Base-by-base conservation (phyloP, 2,113 vertebrate genomes). In the Plecturocebus donacophilus region DNA sequence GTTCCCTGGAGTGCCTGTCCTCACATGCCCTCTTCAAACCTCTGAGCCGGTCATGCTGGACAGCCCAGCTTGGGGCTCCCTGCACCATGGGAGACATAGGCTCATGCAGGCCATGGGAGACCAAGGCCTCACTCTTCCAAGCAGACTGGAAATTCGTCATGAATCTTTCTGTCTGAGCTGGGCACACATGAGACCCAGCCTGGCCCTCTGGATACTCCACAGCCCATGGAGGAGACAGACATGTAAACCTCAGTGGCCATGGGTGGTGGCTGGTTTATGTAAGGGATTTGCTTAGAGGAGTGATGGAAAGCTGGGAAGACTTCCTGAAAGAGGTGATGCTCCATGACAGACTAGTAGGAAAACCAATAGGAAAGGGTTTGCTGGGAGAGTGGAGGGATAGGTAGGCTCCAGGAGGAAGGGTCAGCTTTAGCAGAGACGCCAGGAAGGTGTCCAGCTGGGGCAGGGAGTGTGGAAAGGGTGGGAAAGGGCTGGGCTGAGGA, bases 301-400 rank as follows among this genome's bases (percentile, higher is more conserved):
- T 45, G 2, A 1, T 2, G 42, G n/a, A 2, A 40, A 4, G 32
- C 52, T 16, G 5, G 45, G 85, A 54, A 70, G 86, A 11, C 87
- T 87, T 88, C 83, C 73, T 81, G 66, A 45, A 75, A 76, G 85
- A 95, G 71, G 81, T 30, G 77, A 45, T 6, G 16, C 42, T 96
- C 52, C 66, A n/a, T 6, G 56, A 52, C 76, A 90, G 77, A 40
- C 45, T n/a, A 76, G 77, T 32, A 54, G 45, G 85, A 70, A 64
- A 66, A 40, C 45, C 30, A 82, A 70, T 19, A 54, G 45, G 79
- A 70, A 64, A 66, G 71, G 71, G 21, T 40, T 80, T 42, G 25
- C 45, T 35, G 47, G 76, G 82, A 40, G 13, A 35, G 11, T 61
- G 8, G 66, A 52, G 64, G 32, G 11, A 16, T 4, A 12, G 71